Evolutionary conservation across 1,140 invertebrate species (phyloP).

Genomic region (Philaenus spumarius): DNA sequence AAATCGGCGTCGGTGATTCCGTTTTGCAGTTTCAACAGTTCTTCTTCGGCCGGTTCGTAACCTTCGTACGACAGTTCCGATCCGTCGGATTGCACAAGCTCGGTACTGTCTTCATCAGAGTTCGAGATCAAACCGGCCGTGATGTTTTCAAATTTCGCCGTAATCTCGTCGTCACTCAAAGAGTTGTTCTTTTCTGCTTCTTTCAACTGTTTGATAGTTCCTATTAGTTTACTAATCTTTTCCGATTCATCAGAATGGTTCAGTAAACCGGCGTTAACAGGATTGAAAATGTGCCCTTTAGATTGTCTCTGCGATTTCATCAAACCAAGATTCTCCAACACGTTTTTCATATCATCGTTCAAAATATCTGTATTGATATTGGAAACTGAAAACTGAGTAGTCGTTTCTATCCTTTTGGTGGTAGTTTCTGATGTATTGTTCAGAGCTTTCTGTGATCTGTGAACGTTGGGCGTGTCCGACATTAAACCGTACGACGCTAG

Average conservation of each 20-base stretch:
- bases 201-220: slow-evolving; percentile 42
- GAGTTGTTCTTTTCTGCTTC: slow-evolving; percentile 32
- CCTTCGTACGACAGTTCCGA: slow-evolving; percentile 8
- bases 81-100: not conserved
- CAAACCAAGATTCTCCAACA: slow-evolving; percentile 45
- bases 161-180: slow-evolving; percentile 35
- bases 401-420: not conserved
- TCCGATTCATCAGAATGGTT: slow-evolving; percentile 36
- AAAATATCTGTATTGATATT: slow-evolving; percentile 38
- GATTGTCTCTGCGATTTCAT: slow-evolving; percentile 9
- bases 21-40: slow-evolving; percentile 12
- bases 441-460: slow-evolving; percentile 16
- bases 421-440: not conserved
- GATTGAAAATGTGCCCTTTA: slow-evolving; percentile 43
- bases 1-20: slow-evolving; percentile 5
- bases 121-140: slow-evolving; percentile 32
- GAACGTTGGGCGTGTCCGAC: slow-evolving; percentile 15
- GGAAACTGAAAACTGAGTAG: not conserved
- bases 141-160: slow-evolving; percentile 37
- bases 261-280: slow-evolving; percentile 31
- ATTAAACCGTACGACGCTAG: slow-evolving; percentile 49
- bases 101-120: not conserved
- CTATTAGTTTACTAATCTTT: slow-evolving; percentile 42
- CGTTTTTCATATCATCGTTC: slow-evolving; percentile 44
- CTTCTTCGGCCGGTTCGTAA: slow-evolving; percentile 17